Base-by-base conservation (phyloP, 2,888 invertebrate species). In the Nomada lathburiana region DNA sequence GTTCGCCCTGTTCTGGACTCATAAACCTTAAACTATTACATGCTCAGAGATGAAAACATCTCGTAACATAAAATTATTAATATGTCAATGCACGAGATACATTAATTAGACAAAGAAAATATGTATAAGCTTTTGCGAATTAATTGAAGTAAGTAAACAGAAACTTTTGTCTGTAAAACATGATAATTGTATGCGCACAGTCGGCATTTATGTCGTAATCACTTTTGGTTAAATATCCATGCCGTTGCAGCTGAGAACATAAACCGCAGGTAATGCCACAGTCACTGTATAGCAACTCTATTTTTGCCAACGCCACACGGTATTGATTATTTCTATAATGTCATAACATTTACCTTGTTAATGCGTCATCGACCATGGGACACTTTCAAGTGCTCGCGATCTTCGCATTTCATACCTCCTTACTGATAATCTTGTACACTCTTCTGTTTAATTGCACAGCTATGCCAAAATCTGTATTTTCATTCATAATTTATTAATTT, bases 271-370 rank as follows among this genome's bases (percentile, higher is more conserved):
- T 23, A 57, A 64, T 47, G 44, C 53, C 26, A 18, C 26, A 70
- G 55, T 60, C 52, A 26, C 55, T 52, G 29, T 44, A 44, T 53
- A 55, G 42, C 42, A 13, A 53, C 44, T 64, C 78, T 83, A 83
- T 83, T 83, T 75, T 72, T 75, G 65, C 72, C 55, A 83, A 78
- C 47, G 63, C 26, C 29, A 18, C 57, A 42, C 26, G n/a, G 20
- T 78, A 83, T 83, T 68, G 78, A 83, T 83, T 62, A 42, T 60
- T 53, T 53, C 60, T 68, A 50, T 83, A 83, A 82, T 83, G 78
- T 78, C 78, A 69, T 64, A 83, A 68, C 68, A 69, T 83, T 77
- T 71, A 71, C 77, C 73, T 70, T 68, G 73, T 67, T 83, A 82
- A 76, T 75, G 59, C 69, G 68, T 29, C 55, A 60, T 52, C 75